Conservation (phyloP, 2,797 vertebrate genomes). For the Bradypus variegatus region DNA sequence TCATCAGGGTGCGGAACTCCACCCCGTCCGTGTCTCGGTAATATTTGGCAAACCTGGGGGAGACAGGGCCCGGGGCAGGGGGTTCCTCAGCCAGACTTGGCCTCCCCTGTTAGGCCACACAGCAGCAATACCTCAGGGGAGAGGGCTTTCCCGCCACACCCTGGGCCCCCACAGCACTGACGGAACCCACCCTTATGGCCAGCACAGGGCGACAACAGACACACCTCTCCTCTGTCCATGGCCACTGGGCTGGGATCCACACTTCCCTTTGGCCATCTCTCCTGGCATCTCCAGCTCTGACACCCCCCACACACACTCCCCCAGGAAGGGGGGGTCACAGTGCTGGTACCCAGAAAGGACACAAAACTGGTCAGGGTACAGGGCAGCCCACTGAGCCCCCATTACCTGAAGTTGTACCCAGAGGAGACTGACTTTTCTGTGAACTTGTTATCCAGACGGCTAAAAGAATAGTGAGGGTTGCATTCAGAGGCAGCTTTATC, state of each 20-base stretch:
- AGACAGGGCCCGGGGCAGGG: not conserved
- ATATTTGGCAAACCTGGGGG: constrained; percentile 86
- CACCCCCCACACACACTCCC: too few relatives aligned
- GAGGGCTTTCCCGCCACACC: not conserved
- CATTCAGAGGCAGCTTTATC: constrained; percentile 86
- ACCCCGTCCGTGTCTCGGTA: constrained; percentile 81
- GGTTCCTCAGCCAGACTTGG: not conserved
- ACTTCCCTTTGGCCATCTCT: not conserved
- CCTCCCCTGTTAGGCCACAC: not conserved
- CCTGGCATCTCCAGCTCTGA: not conserved
- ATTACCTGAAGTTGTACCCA: constrained; percentile 96
- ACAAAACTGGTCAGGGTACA: not conserved
- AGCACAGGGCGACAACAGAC: not conserved
- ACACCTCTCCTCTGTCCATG: not conserved
- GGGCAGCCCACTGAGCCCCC: not conserved
- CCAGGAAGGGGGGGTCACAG: not conserved
- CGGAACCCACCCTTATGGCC: not conserved
- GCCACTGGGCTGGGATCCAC: not conserved
- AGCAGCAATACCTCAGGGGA: not conserved
- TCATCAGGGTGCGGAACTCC: constrained; percentile 84
- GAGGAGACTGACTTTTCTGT: constrained; percentile 78
- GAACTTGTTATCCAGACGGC: constrained; percentile 82
- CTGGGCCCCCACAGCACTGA: not conserved
- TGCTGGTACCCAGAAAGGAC: not conserved
- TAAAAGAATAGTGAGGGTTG: constrained; percentile 89